Conservation (phyloP, 2,888 invertebrate species). For the Cerastis leucographa region DNA sequence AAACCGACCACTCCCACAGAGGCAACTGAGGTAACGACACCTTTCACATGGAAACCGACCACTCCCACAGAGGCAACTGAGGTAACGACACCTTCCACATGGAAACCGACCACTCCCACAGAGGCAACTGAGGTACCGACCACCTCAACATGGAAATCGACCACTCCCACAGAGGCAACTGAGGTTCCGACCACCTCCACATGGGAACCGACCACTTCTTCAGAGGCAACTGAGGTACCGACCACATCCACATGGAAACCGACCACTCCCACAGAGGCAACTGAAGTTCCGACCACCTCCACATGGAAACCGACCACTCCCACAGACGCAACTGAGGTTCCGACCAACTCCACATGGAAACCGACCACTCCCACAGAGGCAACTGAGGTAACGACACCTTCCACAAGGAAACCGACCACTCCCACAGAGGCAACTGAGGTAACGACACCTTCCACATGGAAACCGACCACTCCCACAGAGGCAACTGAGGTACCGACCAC, state of each 20-base stretch:
- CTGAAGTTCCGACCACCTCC: too few relatives aligned
- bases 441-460: too few relatives aligned
- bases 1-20: too few relatives aligned
- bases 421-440: too few relatives aligned
- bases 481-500: rapidly evolving
- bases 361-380: too few relatives aligned
- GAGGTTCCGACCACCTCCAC: too few relatives aligned
- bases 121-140: background rate
- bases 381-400: too few relatives aligned
- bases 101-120: background rate
- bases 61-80: background rate
- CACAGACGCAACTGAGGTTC: too few relatives aligned
- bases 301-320: too few relatives aligned
- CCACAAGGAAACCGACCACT: too few relatives aligned
- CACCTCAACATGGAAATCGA: background rate
- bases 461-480: too few relatives aligned
- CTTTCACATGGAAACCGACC: background rate
- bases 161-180: background rate
- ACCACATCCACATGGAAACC: background rate
- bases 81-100: background rate
- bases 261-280: background rate
- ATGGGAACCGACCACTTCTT: background rate
- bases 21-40: background rate
- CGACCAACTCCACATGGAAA: too few relatives aligned
- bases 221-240: background rate